These are phyloP conservation scores for Eristalis pertinax DNA, from an alignment of 2,888 invertebrate species.

Conservation along the genomic window DNA sequence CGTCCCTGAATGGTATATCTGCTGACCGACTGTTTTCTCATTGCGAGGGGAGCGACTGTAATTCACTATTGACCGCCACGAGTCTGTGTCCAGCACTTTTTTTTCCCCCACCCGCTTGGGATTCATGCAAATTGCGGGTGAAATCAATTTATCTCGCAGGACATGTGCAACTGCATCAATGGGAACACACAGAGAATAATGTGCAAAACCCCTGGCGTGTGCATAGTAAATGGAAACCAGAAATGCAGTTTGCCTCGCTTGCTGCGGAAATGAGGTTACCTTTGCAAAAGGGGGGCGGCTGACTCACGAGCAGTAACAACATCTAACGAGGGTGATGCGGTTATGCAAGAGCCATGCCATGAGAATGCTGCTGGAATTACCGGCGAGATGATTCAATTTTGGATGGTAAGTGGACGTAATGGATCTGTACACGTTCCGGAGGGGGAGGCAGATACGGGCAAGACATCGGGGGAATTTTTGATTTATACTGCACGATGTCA, in stretches of 20 bases:
- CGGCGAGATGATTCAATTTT: slow-evolving; percentile 15
- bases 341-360: slow-evolving; percentile 11
- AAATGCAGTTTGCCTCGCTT: slow-evolving; percentile 17
- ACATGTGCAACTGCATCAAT: not conserved
- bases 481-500: not conserved
- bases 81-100: not conserved
- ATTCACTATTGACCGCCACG: not conserved
- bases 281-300: not conserved
- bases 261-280: slow-evolving; percentile 5
- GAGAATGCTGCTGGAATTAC: not conserved
- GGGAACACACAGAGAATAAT: not conserved
- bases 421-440: not conserved
- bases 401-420: not conserved
- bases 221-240: slow-evolving; percentile 14
- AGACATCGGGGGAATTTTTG: not conserved
- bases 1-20: not conserved
- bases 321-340: slow-evolving; percentile 12
- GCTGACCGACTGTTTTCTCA: slow-evolving; percentile 28
- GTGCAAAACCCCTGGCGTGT: not conserved
- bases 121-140: slow-evolving; percentile 30
- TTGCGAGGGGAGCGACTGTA: not conserved
- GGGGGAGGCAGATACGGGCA: not conserved
- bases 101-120: not conserved
- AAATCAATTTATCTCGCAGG: slow-evolving; percentile 30
- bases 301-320: not conserved